Conservation (phyloP, 1,140 invertebrate species). For the Zaprionus capensis region DNA sequence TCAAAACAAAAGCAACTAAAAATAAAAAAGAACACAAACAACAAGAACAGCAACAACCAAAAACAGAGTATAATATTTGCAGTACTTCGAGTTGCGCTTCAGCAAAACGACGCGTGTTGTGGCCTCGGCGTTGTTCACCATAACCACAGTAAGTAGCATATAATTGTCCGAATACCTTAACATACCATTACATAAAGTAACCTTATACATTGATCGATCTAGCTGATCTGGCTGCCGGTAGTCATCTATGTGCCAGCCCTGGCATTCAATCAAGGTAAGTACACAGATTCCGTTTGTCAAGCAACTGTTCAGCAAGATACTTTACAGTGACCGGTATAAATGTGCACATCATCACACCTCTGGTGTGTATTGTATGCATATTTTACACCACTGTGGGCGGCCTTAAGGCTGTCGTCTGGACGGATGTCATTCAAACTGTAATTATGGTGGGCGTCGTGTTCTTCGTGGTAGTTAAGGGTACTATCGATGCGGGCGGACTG, state of each 20-base stretch:
- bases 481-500: constrained; percentile 91
- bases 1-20: constrained; percentile 14
- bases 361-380: constrained; percentile 86
- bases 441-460: constrained; percentile 94
- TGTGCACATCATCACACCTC: constrained; percentile 91
- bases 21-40: constrained; percentile 20
- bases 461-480: constrained; percentile 92
- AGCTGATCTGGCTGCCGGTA: constrained; percentile 95
- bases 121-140: constrained; percentile 89
- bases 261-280: constrained; percentile 93
- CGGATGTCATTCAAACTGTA: constrained; percentile 94
- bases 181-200: constrained; percentile 3
- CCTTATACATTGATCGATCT: neutral
- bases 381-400: constrained; percentile 88
- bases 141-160: constrained; percentile 88
- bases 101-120: constrained; percentile 89
- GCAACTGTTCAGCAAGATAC: neutral
- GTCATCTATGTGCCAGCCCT: constrained; percentile 96
- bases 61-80: constrained; percentile 64
- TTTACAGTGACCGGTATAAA: constrained; percentile 93
- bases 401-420: constrained; percentile 96
- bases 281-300: neutral
- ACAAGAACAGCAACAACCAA: constrained; percentile 11
- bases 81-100: constrained; percentile 93
- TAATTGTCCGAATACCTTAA: neutral